Evolutionary conservation across 2,113 vertebrate species (phyloP).

Genomic region (Silurus asotus): DNA sequence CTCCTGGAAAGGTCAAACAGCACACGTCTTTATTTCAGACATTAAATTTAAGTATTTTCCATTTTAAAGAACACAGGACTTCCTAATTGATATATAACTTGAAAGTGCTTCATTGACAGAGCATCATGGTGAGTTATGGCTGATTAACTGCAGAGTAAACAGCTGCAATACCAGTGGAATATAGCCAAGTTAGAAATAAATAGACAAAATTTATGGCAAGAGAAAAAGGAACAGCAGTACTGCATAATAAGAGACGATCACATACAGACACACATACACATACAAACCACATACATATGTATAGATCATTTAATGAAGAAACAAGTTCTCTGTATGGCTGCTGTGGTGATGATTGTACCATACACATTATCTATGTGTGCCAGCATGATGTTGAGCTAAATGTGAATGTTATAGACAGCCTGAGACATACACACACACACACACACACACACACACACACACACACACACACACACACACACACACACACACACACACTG

Average conservation of each 20-base stretch:
- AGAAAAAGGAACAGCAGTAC: not conserved
- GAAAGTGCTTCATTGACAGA: slow-evolving; percentile 4
- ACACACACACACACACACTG: slow-evolving; percentile 1
- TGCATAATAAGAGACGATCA: slow-evolving; percentile 1
- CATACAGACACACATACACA: slow-evolving; percentile 16
- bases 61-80: not conserved
- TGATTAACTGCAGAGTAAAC: slow-evolving; percentile 20
- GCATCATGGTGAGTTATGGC: not conserved
- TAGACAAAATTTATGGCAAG: not conserved
- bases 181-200: not conserved
- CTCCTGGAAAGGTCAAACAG: not conserved
- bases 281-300: slow-evolving; percentile 17
- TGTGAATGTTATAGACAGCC: slow-evolving; percentile 34
- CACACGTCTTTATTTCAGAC: not conserved
- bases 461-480: slow-evolving; percentile 12
- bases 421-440: not conserved
- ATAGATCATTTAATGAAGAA: slow-evolving; percentile 6
- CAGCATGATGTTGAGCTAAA: slow-evolving; percentile 42
- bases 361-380: not conserved
- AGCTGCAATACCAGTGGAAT: not conserved
- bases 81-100: not conserved
- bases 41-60: not conserved
- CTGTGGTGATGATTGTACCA: slow-evolving; percentile 38
- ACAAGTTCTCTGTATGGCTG: slow-evolving; percentile 28
- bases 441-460: not conserved